phyloP scores from a whole-genome alignment of 2,888 invertebrate genomes.

The Latheticus oryzae region DNA sequence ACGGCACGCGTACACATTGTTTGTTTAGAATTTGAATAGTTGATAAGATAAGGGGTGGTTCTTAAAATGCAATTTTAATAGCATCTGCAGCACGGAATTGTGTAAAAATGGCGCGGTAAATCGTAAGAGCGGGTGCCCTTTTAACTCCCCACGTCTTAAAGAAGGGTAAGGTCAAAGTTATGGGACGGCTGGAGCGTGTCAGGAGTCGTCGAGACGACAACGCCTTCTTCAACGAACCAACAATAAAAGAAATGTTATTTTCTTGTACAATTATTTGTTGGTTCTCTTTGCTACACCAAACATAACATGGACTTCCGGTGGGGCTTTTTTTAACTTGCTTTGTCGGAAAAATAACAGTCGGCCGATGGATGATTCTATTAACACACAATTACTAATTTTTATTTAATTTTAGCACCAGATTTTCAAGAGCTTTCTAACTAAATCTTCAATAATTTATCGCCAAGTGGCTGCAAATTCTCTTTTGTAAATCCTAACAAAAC shows the following conservation, averaged over 20 bases:
- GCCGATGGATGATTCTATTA: no score
- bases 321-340: constrained; percentile 33
- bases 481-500: constrained; percentile 23
- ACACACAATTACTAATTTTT: no score
- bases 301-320: constrained; percentile 45
- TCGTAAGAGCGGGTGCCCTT: constrained; percentile 45
- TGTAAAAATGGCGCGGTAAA: constrained; percentile 18
- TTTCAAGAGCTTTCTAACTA: no score
- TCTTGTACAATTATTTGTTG: constrained; percentile 53
- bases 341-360: constrained; percentile 22
- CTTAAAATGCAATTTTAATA: constrained; percentile 21
- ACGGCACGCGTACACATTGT: constrained; percentile 39
- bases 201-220: constrained; percentile 48
- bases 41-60: constrained; percentile 46
- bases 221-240: constrained; percentile 30
- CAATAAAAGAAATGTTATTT: constrained; percentile 47
- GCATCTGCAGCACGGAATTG: constrained; percentile 6
- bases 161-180: constrained; percentile 46
- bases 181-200: constrained; percentile 49
- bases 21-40: constrained; percentile 49
- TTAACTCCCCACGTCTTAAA: constrained; percentile 44
- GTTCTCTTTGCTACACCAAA: constrained; percentile 47
- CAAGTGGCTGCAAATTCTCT: constrained; percentile 20
- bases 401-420: no score
- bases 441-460: constrained; percentile 7